Evolutionary conservation across 1,140 invertebrate genomes (phyloP).

Genomic region (Drosophila erecta): DNA sequence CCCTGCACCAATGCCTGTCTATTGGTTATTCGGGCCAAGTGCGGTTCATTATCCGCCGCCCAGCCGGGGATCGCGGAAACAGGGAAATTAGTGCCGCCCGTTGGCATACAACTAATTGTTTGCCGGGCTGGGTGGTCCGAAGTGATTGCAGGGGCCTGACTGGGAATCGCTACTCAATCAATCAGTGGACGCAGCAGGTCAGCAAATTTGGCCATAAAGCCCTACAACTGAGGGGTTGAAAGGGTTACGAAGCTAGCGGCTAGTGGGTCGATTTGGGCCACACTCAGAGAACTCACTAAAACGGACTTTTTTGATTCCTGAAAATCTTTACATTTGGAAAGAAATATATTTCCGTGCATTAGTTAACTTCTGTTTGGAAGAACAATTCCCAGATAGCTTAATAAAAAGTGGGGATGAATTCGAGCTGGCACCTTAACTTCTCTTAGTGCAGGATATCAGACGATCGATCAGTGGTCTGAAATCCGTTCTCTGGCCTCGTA

Average conservation of each 20-base stretch:
- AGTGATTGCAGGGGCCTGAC: slow-evolving; percentile 10
- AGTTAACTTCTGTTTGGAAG: too few species aligned
- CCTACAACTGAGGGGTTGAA: background rate
- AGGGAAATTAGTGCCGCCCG: slow-evolving; percentile 61
- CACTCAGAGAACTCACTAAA: background rate
- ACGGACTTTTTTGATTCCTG: background rate
- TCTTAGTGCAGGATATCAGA: slow-evolving; percentile 12
- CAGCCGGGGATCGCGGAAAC: slow-evolving; percentile 33
- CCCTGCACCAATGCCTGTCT: slow-evolving; percentile 4
- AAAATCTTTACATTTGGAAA: background rate
- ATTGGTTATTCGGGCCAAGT: slow-evolving; percentile 25
- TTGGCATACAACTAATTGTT: slow-evolving; percentile 54
- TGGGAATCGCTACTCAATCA: slow-evolving; percentile 65
- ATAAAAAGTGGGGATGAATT: too few species aligned
- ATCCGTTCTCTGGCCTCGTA: background rate
- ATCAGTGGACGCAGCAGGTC: slow-evolving; percentile 41
- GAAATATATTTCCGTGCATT: background rate
- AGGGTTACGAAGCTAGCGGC: background rate
- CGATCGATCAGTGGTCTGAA: background rate
- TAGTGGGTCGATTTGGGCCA: background rate
- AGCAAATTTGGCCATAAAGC: slow-evolving; percentile 18
- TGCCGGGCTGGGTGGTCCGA: slow-evolving; percentile 4
- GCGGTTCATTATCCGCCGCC: slow-evolving; percentile 59
- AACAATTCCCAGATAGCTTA: too few species aligned
- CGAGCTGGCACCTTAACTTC: background rate